phyloP scores from a whole-genome alignment of 2,113 vertebrate species.

The Hippoglossus stenolepis region DNA sequence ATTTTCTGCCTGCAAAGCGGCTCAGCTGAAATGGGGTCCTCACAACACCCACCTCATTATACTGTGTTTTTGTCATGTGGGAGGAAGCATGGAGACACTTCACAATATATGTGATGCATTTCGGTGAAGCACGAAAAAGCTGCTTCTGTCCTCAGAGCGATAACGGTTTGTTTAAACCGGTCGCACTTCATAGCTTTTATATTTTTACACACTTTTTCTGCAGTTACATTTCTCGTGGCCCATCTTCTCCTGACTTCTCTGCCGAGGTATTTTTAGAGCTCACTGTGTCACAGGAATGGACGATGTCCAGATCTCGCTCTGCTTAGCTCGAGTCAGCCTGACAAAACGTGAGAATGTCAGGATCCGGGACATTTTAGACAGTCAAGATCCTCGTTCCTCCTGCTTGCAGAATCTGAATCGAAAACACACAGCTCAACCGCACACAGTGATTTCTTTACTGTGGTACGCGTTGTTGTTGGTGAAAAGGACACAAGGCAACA shows the following conservation, averaged over 20 bases:
- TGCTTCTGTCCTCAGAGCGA: background rate
- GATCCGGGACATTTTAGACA: constrained; percentile 37
- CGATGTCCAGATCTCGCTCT: constrained; percentile 70
- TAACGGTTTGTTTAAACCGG: constrained; percentile 18
- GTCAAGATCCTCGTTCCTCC: constrained; percentile 69
- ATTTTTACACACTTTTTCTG: background rate
- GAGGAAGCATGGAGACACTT: constrained; percentile 52
- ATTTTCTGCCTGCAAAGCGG: constrained; percentile 67
- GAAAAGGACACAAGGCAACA: constrained; percentile 4
- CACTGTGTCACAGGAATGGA: constrained; percentile 66
- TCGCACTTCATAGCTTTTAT: constrained; percentile 10
- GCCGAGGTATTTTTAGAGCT: constrained; percentile 70
- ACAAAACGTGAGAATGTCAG: constrained; percentile 66
- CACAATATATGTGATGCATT: constrained; percentile 19
- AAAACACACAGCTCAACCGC: constrained; percentile 38
- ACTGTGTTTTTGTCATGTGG: constrained; percentile 44
- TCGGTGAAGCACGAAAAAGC: constrained; percentile 20
- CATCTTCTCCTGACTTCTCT: constrained; percentile 24
- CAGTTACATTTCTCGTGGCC: constrained; percentile 26
- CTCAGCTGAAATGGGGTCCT: constrained; percentile 61
- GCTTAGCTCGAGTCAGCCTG: constrained; percentile 69
- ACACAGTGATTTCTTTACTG: constrained; percentile 2
- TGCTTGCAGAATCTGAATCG: constrained; percentile 56
- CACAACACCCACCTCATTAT: constrained; percentile 62
- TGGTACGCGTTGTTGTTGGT: constrained; percentile 1